A percentile compares a stretch with the other conserved stretches of the same genome.
Evolutionary conservation across 1,140 invertebrate genomes (phyloP).

Genomic region (Drosophila elegans): DNA sequence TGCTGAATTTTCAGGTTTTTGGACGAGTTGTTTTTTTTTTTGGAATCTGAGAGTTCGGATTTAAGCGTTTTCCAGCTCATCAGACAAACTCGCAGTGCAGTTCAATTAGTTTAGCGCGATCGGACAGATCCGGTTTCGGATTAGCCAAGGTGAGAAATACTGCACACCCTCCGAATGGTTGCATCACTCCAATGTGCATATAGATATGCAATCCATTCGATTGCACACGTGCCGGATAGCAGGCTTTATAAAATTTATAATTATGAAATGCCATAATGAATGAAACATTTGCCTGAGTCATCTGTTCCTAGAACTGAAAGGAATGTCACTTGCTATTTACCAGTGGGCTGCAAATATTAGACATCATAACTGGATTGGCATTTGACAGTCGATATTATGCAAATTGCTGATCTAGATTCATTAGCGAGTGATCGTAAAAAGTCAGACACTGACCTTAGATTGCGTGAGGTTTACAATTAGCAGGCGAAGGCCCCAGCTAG

Average conservation of each 20-base stretch:
- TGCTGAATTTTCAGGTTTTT: slow-evolving; percentile 25
- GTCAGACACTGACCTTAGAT: slow-evolving; percentile 50
- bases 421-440: slow-evolving; percentile 16
- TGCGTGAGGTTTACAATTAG: slow-evolving; percentile 59
- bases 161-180: slow-evolving; percentile 8
- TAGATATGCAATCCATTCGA: slow-evolving; percentile 21
- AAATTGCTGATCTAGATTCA: slow-evolving; percentile 62
- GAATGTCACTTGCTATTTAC: slow-evolving; percentile 8
- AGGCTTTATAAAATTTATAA: slow-evolving; percentile 2
- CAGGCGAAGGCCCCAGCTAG: slow-evolving; percentile 4
- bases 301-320: slow-evolving; percentile 6
- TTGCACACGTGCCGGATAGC: slow-evolving; percentile 41
- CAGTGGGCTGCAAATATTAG: neutral
- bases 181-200: slow-evolving; percentile 21
- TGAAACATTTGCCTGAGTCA: slow-evolving; percentile 45
- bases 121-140: slow-evolving; percentile 50
- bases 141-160: slow-evolving; percentile 39
- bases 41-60: neutral
- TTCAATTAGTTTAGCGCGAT: slow-evolving; percentile 13
- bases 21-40: neutral
- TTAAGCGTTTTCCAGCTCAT: slow-evolving; percentile 17
- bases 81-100: slow-evolving; percentile 21
- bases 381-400: slow-evolving; percentile 39
- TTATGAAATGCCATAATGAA: slow-evolving; percentile 44
- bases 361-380: neutral